These are phyloP conservation scores for Nasonia longicornis DNA, from an alignment of 1,140 invertebrate genomes.

Conservation along the genomic window DNA sequence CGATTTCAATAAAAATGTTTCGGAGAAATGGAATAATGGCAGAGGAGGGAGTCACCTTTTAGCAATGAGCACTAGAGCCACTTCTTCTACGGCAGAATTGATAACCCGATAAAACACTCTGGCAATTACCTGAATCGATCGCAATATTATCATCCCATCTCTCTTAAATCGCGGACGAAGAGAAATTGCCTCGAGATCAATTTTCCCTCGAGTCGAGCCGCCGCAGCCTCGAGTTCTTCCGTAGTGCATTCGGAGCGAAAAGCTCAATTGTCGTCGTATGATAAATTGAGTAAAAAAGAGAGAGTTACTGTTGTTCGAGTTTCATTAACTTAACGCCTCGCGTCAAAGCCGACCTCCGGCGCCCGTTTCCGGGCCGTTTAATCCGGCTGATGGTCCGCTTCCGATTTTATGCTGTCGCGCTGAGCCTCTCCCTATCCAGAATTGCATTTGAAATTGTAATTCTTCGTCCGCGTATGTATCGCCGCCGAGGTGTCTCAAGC, in stretches of 20 bases:
- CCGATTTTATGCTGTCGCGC: conserved; percentile 57
- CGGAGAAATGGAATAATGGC: not conserved
- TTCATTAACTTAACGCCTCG: conserved; percentile 57
- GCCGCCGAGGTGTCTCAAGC: not conserved
- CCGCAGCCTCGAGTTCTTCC: not conserved
- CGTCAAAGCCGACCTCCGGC: conserved; percentile 42
- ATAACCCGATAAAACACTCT: conserved; percentile 26
- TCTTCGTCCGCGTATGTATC: not conserved
- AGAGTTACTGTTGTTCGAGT: too few relatives aligned
- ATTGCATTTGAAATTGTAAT: conserved; percentile 67
- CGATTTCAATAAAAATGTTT: not conserved
- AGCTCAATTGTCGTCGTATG: not conserved
- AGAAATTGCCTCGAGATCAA: conserved; percentile 3
- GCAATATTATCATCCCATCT: conserved; percentile 21
- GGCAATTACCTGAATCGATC: conserved; percentile 19
- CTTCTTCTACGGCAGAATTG: conserved; percentile 8
- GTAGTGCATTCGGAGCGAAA: not conserved
- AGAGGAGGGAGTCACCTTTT: not conserved
- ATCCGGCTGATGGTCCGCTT: conserved; percentile 54
- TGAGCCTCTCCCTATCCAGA: conserved; percentile 20
- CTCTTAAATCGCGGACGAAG: not conserved
- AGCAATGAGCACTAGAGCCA: conserved; percentile 4
- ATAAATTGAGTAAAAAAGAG: not conserved
- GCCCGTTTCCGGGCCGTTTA: conserved; percentile 55
- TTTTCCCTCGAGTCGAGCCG: not conserved